These are phyloP conservation scores for Grapholita molesta DNA, from an alignment of 1,140 invertebrate species.

Conservation along the genomic window DNA sequence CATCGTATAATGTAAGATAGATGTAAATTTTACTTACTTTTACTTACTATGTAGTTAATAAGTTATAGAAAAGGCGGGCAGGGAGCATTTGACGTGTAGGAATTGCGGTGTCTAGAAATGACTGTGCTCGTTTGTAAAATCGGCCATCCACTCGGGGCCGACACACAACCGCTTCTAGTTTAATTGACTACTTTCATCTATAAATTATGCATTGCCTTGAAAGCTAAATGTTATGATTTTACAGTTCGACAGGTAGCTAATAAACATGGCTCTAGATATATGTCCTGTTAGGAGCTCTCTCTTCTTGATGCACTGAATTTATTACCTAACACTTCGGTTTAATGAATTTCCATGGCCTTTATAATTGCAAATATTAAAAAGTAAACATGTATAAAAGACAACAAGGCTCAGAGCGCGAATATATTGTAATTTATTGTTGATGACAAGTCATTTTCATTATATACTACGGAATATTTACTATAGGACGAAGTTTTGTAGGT, in stretches of 20 bases:
- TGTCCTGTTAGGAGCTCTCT: background rate
- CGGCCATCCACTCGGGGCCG: background rate
- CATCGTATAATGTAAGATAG: too few species aligned
- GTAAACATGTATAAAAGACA: too few species aligned
- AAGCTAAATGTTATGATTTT: constrained; percentile 13
- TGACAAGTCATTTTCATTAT: too few species aligned
- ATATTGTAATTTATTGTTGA: too few species aligned
- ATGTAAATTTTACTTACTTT: too few species aligned
- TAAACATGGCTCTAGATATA: constrained; percentile 11
- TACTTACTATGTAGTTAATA: too few species aligned
- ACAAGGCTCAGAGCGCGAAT: too few species aligned
- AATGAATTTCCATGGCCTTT: too few species aligned
- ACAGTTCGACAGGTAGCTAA: constrained; percentile 5
- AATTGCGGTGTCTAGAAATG: constrained; percentile 1
- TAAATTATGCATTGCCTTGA: constrained; percentile 15
- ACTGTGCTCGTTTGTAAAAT: background rate
- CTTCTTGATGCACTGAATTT: background rate
- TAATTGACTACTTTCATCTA: constrained; percentile 18
- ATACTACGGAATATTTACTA: too few species aligned
- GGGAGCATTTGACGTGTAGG: background rate
- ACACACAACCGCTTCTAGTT: constrained; percentile 7
- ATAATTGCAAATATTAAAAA: too few species aligned
- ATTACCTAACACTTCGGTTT: background rate
- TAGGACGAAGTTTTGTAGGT: too few species aligned
- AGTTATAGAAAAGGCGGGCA: too few species aligned